phyloP scores from a whole-genome alignment of 2,113 vertebrate genomes.

The Gyps fulvus region DNA sequence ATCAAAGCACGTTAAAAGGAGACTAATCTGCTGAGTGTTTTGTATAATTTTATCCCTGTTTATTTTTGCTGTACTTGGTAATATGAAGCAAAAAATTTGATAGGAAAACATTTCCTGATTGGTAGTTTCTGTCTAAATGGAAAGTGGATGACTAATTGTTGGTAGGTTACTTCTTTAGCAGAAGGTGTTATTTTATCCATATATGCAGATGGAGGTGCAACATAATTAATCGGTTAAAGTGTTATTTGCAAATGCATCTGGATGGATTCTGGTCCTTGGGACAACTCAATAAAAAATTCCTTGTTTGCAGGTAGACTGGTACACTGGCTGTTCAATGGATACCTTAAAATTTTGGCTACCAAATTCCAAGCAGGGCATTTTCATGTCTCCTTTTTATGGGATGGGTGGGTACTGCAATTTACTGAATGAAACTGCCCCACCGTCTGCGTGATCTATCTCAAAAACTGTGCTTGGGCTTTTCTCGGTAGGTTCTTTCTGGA shows the following conservation, averaged over 20 bases:
- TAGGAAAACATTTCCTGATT: constrained; percentile 14
- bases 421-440: neutral
- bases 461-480: neutral
- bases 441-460: accelerated
- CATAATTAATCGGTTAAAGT: constrained; percentile 14
- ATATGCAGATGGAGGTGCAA: constrained; percentile 23
- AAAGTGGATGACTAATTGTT: constrained; percentile 47
- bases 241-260: constrained; percentile 37
- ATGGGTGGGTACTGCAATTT: neutral
- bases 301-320: neutral
- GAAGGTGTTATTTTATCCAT: constrained; percentile 27
- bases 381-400: neutral
- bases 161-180: constrained; percentile 14
- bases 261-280: neutral
- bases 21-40: neutral
- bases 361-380: neutral
- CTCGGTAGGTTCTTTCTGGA: neutral
- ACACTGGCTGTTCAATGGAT: neutral
- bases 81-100: constrained; percentile 1
- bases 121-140: constrained; percentile 43
- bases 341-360: neutral
- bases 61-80: constrained; percentile 38
- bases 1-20: neutral
- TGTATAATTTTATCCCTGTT: constrained; percentile 42
- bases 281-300: neutral